These are phyloP conservation scores for Fistularia tabacaria DNA, from an alignment of 2,797 vertebrate genomes.

Conservation along the genomic window DNA sequence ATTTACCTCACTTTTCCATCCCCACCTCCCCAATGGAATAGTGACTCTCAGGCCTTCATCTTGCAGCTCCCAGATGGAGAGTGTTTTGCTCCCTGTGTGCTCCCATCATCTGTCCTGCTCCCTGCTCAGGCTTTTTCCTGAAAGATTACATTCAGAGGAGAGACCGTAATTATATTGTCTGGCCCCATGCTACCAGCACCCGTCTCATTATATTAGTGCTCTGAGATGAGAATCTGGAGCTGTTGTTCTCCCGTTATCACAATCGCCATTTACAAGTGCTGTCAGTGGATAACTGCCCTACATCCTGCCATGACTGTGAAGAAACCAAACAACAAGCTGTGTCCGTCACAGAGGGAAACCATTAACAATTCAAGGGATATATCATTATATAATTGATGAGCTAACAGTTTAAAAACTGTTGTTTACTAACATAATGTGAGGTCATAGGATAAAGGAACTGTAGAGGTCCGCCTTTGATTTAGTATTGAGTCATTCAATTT, in stretches of 20 bases:
- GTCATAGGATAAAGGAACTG: constrained; percentile 32
- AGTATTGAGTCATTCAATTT: constrained; percentile 31
- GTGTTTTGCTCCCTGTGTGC: constrained; percentile 71
- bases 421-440: constrained; percentile 30
- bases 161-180: constrained; percentile 77
- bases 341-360: constrained; percentile 13
- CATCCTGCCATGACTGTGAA: constrained; percentile 28
- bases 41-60: constrained; percentile 68
- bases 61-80: constrained; percentile 67
- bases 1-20: constrained; percentile 67
- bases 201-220: constrained; percentile 74
- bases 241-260: constrained; percentile 69
- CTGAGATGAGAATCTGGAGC: constrained; percentile 70
- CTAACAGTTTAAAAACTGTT: neutral
- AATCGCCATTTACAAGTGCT: constrained; percentile 65
- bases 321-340: constrained; percentile 28
- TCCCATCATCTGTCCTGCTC: constrained; percentile 59
- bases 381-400: neutral
- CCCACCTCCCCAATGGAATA: constrained; percentile 65
- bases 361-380: constrained; percentile 26
- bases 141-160: constrained; percentile 74
- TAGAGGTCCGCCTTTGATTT: constrained; percentile 46
- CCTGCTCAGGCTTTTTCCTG: constrained; percentile 59
- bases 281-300: constrained; percentile 55
- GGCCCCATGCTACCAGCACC: constrained; percentile 62